phyloP scores from a whole-genome alignment of 2,888 invertebrate genomes.

The Nycteola revayana region DNA sequence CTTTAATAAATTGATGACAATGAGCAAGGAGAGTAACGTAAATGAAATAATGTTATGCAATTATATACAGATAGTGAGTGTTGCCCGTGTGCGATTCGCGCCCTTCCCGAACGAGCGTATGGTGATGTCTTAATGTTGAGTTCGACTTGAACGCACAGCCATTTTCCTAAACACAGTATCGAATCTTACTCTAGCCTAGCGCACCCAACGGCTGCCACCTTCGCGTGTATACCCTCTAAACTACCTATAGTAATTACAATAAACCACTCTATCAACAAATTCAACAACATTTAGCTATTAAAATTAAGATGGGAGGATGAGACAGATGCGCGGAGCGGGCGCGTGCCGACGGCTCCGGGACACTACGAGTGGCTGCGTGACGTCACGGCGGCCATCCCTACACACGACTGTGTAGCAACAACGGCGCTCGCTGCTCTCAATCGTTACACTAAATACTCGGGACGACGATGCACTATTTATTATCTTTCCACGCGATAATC shows the following conservation, averaged over 20 bases:
- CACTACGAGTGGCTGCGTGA: neutral
- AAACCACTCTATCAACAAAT: constrained; percentile 79
- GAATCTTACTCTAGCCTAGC: constrained; percentile 62
- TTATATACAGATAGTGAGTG: constrained; percentile 71
- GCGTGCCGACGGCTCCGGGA: neutral
- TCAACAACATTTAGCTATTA: constrained; percentile 81
- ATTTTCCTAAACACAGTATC: constrained; percentile 70
- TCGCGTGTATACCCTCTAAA: constrained; percentile 62
- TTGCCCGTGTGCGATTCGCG: constrained; percentile 47
- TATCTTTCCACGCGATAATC: constrained; percentile 65
- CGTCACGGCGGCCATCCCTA: too few species aligned
- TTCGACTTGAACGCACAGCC: constrained; percentile 75
- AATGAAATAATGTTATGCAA: constrained; percentile 78
- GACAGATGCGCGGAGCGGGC: constrained; percentile 41
- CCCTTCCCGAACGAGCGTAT: constrained; percentile 38
- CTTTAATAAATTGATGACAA: constrained; percentile 81
- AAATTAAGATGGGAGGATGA: constrained; percentile 66
- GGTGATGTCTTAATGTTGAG: constrained; percentile 65
- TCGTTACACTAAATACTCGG: constrained; percentile 30
- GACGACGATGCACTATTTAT: constrained; percentile 61
- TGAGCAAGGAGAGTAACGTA: constrained; percentile 77
- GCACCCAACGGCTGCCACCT: constrained; percentile 65
- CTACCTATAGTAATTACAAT: constrained; percentile 70
- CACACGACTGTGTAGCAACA: too few species aligned
- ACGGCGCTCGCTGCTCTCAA: too few species aligned